Evolutionary conservation across 2,113 vertebrate genomes (phyloP), one percentile per base, ranked within the genome.

Genomic region (Excalfactoria chinensis): DNA sequence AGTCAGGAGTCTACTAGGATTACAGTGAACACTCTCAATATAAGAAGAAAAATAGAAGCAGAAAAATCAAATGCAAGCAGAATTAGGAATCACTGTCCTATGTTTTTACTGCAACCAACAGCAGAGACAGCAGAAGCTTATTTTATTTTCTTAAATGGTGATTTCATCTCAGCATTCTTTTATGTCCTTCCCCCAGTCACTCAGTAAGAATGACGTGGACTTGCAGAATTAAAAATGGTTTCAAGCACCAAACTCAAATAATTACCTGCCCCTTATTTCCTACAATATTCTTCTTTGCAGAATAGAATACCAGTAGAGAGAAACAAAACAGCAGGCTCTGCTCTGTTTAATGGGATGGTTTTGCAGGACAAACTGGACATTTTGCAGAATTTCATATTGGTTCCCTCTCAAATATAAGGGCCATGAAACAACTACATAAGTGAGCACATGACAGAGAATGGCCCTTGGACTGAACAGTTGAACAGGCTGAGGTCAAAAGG

Each of bases 391-490:
- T 43, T 15, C 9, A 37, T 4, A 74, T 37, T 56, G 7, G 16
- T 23, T 8, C 11, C 2, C 16, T 53, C 20, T 72, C 40, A 16
- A 30, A 70, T 4, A 7, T 41, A 58, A 32, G 46, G 73, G 32
- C 66, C 8, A 49, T 7, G 1, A 84, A 81, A 58, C 55, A 74
- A 26, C 32, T 40, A 23, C 32, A 44, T n/a, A 79, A 32, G n/a
- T 3, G 4, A 12, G 13, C 25, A 12, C 2, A 9, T 5, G 23
- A 35, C 49, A 28, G 14, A 19, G 21, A 56, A 59, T 0, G 6
- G 9, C 15, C 14, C 2, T 0, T 3, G 6, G 56, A 59, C 18
- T 41, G 53, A 13, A 15, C 2, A 67, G 9, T 8, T 44, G 26
- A 53, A 30, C 0, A 48, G 22, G 43, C 6, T 23, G 25, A 77